Conservation (phyloP, 2,113 vertebrate species). For the Myiozetetes cayanensis region DNA sequence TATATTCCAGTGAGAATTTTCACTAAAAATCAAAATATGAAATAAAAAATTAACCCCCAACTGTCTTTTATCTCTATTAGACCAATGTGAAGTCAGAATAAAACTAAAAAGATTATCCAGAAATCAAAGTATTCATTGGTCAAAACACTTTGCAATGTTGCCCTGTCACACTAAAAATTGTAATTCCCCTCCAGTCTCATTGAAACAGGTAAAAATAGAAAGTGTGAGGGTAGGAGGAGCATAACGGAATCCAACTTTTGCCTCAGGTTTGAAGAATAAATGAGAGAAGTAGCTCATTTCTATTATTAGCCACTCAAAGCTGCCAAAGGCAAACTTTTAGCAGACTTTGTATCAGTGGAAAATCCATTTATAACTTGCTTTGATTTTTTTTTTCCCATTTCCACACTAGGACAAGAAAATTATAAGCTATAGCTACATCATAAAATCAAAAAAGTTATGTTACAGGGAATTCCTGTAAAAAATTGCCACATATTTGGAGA, state of each 20-base stretch:
- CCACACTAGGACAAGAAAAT: background rate
- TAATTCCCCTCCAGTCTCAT: background rate
- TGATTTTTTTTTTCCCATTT: constrained; percentile 5
- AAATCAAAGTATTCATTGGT: background rate
- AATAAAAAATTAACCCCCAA: background rate
- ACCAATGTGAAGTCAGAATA: background rate
- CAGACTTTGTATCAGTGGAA: background rate
- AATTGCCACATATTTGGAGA: background rate
- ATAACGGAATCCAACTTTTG: background rate
- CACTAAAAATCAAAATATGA: background rate
- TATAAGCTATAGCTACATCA: background rate
- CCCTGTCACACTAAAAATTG: background rate
- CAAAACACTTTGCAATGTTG: background rate
- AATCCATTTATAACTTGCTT: constrained; percentile 34
- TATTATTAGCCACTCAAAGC: background rate
- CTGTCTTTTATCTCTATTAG: background rate
- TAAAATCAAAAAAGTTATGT: background rate
- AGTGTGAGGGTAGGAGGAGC: background rate
- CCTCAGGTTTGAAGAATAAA: background rate
- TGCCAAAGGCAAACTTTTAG: constrained; percentile 8
- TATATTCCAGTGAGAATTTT: background rate
- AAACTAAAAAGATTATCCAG: background rate
- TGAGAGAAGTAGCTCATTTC: background rate
- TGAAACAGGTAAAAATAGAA: background rate
- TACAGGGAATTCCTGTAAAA: background rate